Conservation (phyloP, 2,113 vertebrate species). For the Colaptes auratus region DNA sequence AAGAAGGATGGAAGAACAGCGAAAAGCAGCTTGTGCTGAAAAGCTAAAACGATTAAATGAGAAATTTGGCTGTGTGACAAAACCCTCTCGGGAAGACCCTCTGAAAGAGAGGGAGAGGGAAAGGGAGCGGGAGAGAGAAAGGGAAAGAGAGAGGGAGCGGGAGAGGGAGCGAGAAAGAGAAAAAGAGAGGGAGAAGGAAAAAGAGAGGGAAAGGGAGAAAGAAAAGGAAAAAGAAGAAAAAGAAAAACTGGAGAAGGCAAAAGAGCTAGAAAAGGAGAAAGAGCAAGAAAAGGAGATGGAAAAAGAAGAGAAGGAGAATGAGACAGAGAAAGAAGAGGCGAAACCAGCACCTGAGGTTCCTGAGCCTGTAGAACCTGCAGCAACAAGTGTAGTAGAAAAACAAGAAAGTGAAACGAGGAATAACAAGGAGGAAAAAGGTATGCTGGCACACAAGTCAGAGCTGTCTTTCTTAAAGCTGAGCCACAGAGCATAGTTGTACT, state of each 20-base stretch:
- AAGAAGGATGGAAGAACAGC: slow-evolving; percentile 94
- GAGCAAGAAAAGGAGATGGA: slow-evolving; percentile 67
- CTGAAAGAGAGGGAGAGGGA: slow-evolving; percentile 72
- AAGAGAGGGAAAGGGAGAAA: not conserved
- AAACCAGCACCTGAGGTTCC: slow-evolving; percentile 62
- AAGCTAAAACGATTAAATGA: slow-evolving; percentile 95
- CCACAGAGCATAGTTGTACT: not conserved
- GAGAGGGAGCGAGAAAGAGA: slow-evolving; percentile 40
- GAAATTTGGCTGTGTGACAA: slow-evolving; percentile 86
- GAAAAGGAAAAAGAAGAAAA: slow-evolving; percentile 62
- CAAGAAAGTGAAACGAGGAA: slow-evolving; percentile 72
- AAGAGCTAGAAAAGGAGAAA: slow-evolving; percentile 7
- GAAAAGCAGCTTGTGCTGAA: slow-evolving; percentile 96
- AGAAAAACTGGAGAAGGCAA: slow-evolving; percentile 60
- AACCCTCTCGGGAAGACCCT: slow-evolving; percentile 76
- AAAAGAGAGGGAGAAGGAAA: slow-evolving; percentile 15
- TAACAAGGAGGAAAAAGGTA: slow-evolving; percentile 70
- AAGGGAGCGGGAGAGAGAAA: slow-evolving; percentile 29
- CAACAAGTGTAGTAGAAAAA: slow-evolving; percentile 48
- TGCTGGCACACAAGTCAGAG: not conserved
- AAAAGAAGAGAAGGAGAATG: slow-evolving; percentile 17
- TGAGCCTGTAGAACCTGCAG: slow-evolving; percentile 60
- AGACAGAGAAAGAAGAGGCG: slow-evolving; percentile 57
- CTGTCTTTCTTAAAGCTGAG: not conserved
- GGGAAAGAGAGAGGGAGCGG: slow-evolving; percentile 31